Conservation (phyloP, 2,113 vertebrate species). For the Perccottus glenii region DNA sequence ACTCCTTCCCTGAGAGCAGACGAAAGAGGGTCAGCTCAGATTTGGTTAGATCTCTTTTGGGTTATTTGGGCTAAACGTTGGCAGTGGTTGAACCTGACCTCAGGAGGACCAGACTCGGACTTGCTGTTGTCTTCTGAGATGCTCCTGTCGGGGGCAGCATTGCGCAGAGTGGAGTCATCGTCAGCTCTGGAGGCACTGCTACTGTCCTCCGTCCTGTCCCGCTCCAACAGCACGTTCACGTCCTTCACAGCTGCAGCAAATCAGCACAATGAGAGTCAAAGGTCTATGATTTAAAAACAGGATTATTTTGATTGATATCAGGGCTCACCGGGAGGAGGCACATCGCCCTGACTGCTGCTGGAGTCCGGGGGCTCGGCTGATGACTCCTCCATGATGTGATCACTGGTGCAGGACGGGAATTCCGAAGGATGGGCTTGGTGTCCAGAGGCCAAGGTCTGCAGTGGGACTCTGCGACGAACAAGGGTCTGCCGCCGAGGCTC, state of each 20-base stretch:
- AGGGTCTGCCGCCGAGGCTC: slow-evolving; percentile 82
- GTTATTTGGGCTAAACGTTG: too few species aligned
- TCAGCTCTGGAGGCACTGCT: slow-evolving; percentile 88
- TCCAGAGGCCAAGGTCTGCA: slow-evolving; percentile 76
- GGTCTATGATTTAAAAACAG: not conserved
- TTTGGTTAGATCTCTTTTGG: too few species aligned
- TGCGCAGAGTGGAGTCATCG: slow-evolving; percentile 85
- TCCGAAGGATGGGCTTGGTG: slow-evolving; percentile 75
- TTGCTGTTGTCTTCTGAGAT: slow-evolving; percentile 87
- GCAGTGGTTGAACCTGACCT: slow-evolving; percentile 78
- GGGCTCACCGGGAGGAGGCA: slow-evolving; percentile 81
- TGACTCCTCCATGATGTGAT: slow-evolving; percentile 88
- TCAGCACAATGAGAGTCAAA: slow-evolving; percentile 2
- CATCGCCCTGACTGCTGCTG: slow-evolving; percentile 77
- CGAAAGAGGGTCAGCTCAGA: not conserved
- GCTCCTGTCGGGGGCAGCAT: slow-evolving; percentile 85
- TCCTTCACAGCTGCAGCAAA: slow-evolving; percentile 82
- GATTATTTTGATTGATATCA: too few species aligned
- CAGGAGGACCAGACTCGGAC: slow-evolving; percentile 77
- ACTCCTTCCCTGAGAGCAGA: slow-evolving; percentile 78
- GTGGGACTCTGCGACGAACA: slow-evolving; percentile 81
- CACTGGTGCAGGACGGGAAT: slow-evolving; percentile 74
- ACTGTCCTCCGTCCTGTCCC: slow-evolving; percentile 78
- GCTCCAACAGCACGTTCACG: slow-evolving; percentile 87
- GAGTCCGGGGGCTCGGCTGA: slow-evolving; percentile 81